These are phyloP conservation scores for Cylindroiulus punctatus DNA, from an alignment of 2,888 invertebrate species.

Conservation along the genomic window DNA sequence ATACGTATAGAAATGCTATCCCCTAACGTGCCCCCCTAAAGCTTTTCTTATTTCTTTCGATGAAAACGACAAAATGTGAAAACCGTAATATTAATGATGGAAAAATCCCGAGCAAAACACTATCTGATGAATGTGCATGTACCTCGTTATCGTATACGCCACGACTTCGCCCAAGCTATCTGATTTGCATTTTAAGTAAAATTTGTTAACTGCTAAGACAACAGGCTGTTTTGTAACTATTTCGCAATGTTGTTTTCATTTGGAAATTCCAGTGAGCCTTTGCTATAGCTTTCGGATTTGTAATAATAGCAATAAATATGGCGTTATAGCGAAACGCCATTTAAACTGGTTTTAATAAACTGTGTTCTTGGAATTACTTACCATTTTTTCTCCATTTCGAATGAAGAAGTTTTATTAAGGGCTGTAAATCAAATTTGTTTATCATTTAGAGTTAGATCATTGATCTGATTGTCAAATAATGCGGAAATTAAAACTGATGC, in stretches of 20 bases:
- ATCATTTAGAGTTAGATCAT: conserved; percentile 3
- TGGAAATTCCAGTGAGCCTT: not conserved
- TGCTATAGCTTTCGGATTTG: not conserved
- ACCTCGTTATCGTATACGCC: not conserved
- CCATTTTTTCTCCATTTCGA: not conserved
- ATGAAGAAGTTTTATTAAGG: not conserved
- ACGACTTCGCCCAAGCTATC: not conserved
- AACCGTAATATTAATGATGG: not conserved
- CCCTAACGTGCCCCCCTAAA: not conserved
- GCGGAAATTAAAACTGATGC: not conserved
- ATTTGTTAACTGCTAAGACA: not conserved
- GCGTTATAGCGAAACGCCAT: not conserved
- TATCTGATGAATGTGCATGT: not conserved
- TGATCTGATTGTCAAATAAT: not conserved
- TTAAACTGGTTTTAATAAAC: not conserved
- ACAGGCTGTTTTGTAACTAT: conserved; percentile 11
- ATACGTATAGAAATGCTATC: not conserved
- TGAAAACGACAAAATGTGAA: conserved; percentile 21
- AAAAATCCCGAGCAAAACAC: not conserved
- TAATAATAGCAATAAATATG: not conserved
- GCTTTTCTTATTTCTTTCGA: not conserved
- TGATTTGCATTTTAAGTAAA: conserved; percentile 19
- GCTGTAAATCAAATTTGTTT: conserved; percentile 32
- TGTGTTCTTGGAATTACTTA: not conserved
- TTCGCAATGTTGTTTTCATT: not conserved